Evolutionary conservation across 1,140 invertebrate species (phyloP).

Genomic region (Drosophila parvula): DNA sequence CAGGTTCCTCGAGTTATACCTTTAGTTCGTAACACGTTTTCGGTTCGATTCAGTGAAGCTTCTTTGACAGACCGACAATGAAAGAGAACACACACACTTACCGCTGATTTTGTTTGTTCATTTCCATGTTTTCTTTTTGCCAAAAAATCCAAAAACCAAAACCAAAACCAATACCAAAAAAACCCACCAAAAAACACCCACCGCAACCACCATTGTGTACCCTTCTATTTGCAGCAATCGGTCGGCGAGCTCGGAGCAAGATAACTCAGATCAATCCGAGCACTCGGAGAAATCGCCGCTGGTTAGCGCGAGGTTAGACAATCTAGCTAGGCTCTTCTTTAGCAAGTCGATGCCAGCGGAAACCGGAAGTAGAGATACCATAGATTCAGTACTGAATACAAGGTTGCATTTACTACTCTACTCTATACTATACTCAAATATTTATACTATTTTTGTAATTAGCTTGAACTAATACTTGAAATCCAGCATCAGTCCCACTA

Average conservation of each 20-base stretch:
- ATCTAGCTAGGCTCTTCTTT: constrained; percentile 87
- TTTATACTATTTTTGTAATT: constrained; percentile 34
- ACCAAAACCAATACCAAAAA: constrained; percentile 30
- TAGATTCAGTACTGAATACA: constrained; percentile 84
- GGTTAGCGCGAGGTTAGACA: constrained; percentile 87
- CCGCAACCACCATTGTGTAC: constrained; percentile 52
- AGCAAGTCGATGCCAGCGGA: constrained; percentile 85
- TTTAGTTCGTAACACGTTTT: constrained; percentile 9
- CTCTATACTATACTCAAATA: constrained; percentile 38
- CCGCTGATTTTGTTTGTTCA: constrained; percentile 38
- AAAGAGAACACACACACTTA: constrained; percentile 35
- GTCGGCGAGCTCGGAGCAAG: constrained; percentile 86
- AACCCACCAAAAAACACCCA: constrained; percentile 52
- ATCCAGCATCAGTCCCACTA: constrained; percentile 32
- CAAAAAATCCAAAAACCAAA: constrained; percentile 31
- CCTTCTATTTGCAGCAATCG: constrained; percentile 84
- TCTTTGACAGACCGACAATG: constrained; percentile 32
- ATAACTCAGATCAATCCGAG: constrained; percentile 84
- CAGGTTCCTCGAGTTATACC: constrained; percentile 17
- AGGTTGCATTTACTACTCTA: constrained; percentile 79
- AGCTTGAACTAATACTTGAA: constrained; percentile 44
- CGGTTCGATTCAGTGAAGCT: constrained; percentile 25
- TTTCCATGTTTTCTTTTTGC: constrained; percentile 19
- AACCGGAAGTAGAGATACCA: constrained; percentile 85
- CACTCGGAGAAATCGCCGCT: constrained; percentile 86